phyloP scores from a whole-genome alignment of 1,140 invertebrate genomes.

The Drosophila rufa region DNA sequence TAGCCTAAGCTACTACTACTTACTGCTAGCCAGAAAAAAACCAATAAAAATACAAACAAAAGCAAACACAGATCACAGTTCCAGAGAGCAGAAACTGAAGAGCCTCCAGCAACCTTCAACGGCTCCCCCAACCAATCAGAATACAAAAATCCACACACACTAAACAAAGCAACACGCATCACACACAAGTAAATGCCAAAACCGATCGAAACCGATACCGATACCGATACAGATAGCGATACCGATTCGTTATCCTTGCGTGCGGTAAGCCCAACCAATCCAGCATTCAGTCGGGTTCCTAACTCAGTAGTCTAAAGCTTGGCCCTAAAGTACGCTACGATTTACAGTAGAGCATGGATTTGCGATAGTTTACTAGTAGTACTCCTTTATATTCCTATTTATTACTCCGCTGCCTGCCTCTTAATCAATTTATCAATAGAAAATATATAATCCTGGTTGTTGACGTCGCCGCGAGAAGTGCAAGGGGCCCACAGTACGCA shows the following conservation, averaged over 20 bases:
- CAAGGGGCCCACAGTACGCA: slow-evolving; percentile 10
- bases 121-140: slow-evolving; percentile 42
- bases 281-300: slow-evolving; percentile 44
- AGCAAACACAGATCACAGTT: slow-evolving; percentile 20
- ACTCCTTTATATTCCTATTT: slow-evolving; percentile 13
- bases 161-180: slow-evolving; percentile 50
- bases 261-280: slow-evolving; percentile 59
- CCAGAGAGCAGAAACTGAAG: slow-evolving; percentile 23
- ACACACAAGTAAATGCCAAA: slow-evolving; percentile 54
- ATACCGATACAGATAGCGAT: slow-evolving; percentile 16
- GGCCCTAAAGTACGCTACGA: slow-evolving; percentile 50
- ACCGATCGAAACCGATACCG: slow-evolving; percentile 30
- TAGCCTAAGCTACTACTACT: slow-evolving; percentile 63
- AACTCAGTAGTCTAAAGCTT: slow-evolving; percentile 63
- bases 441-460: slow-evolving; percentile 42
- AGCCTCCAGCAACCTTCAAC: slow-evolving; percentile 41
- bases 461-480: slow-evolving; percentile 19
- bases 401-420: slow-evolving; percentile 32
- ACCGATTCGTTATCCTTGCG: slow-evolving; percentile 52
- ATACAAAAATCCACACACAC: slow-evolving; percentile 33
- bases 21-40: slow-evolving; percentile 39
- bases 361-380: slow-evolving; percentile 41
- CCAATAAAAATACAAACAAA: neutral
- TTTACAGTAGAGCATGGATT: slow-evolving; percentile 50
- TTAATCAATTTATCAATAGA: slow-evolving; percentile 15